Conservation (phyloP, 2,113 vertebrate species). For the Takifugu flavidus region DNA sequence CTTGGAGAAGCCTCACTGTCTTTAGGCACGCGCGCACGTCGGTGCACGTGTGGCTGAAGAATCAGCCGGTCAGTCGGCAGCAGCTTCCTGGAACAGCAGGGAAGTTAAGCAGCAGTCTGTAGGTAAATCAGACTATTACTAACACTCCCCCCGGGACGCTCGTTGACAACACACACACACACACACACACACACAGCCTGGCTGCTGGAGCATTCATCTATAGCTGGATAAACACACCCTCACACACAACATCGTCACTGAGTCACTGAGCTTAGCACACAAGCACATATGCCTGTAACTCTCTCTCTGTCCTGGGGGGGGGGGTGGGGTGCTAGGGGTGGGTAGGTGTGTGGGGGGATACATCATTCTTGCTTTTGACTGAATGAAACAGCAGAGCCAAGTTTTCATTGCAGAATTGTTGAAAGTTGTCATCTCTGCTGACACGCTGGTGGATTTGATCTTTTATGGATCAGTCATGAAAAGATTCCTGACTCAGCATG, state of each 20-base stretch:
- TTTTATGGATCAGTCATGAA: too few relatives aligned
- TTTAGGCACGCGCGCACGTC: background rate
- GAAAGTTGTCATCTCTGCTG: too few relatives aligned
- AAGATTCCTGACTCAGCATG: too few relatives aligned
- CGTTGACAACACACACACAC: slow-evolving; percentile 49
- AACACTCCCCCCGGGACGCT: slow-evolving; percentile 51
- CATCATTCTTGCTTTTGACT: background rate
- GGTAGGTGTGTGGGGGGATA: background rate
- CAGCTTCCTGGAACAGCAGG: slow-evolving; percentile 38
- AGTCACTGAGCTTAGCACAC: slow-evolving; percentile 22
- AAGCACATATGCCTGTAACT: slow-evolving; percentile 20
- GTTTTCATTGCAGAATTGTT: too few relatives aligned
- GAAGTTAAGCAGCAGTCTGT: slow-evolving; percentile 42
- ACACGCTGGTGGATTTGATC: too few relatives aligned
- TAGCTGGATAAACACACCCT: slow-evolving; percentile 47
- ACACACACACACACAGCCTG: slow-evolving; percentile 30
- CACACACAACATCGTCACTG: slow-evolving; percentile 9
- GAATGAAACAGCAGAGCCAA: background rate
- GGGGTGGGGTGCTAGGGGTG: too few relatives aligned
- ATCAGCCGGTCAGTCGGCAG: slow-evolving; percentile 38
- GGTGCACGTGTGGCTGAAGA: slow-evolving; percentile 8
- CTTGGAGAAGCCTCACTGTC: slow-evolving; percentile 9
- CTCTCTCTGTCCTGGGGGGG: background rate
- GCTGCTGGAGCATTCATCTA: slow-evolving; percentile 50
- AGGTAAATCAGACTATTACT: slow-evolving; percentile 63